These are phyloP conservation scores for Frankliniella fusca DNA, from an alignment of 2,888 invertebrate species.

Conservation along the genomic window DNA sequence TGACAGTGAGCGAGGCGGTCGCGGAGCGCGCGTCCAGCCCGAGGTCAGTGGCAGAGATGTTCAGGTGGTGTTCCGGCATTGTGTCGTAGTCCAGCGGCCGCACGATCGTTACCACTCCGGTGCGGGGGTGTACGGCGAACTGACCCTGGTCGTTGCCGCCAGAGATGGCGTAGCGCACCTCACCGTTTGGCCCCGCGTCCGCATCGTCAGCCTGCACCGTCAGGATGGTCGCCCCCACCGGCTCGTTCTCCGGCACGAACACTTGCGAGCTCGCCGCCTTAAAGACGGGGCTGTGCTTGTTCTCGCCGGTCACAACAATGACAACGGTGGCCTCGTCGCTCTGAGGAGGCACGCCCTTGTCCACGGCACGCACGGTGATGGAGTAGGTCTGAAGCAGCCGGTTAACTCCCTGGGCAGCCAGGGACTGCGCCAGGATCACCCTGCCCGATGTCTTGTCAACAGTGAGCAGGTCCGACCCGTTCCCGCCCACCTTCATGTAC, in stretches of 20 bases:
- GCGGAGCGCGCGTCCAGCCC: constrained; percentile 75
- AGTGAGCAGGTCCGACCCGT: constrained; percentile 69
- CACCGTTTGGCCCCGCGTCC: constrained; percentile 86
- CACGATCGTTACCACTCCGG: constrained; percentile 75
- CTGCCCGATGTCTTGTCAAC: constrained; percentile 76
- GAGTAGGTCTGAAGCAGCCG: constrained; percentile 56
- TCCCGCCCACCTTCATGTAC: constrained; percentile 69
- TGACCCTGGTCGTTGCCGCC: constrained; percentile 76
- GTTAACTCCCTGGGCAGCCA: constrained; percentile 48
- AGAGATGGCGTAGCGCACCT: constrained; percentile 77
- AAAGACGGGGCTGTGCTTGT: constrained; percentile 74
- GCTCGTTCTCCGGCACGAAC: constrained; percentile 86
- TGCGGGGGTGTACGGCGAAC: constrained; percentile 71
- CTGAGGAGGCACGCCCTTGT: constrained; percentile 84
- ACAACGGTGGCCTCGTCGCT: constrained; percentile 68
- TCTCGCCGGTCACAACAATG: constrained; percentile 80
- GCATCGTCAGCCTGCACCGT: constrained; percentile 79
- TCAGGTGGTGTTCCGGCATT: constrained; percentile 76
- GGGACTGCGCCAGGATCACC: constrained; percentile 64
- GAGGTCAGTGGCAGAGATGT: constrained; percentile 81
- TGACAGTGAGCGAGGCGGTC: constrained; percentile 76
- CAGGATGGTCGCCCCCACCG: constrained; percentile 76
- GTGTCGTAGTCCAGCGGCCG: constrained; percentile 82
- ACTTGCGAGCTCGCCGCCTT: constrained; percentile 81
- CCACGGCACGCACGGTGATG: constrained; percentile 69